These are phyloP conservation scores for Paracentrotus lividus DNA, from an alignment of 53 echinoderm and acorn worm genomes.

Conservation along the genomic window DNA sequence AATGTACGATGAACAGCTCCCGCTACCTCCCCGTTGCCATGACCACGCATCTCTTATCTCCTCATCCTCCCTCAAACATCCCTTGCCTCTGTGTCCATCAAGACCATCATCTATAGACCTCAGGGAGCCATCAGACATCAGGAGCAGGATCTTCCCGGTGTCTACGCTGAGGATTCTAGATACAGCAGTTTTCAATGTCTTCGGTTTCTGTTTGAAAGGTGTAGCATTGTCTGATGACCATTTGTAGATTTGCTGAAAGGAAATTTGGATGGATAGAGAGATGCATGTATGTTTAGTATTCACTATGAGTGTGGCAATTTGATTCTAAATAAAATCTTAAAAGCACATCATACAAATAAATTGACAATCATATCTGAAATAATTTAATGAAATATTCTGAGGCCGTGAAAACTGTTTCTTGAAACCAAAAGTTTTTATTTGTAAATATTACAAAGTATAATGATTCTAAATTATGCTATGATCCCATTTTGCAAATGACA, in stretches of 20 bases:
- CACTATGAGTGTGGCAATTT: not conserved
- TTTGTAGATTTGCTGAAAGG: slow-evolving; percentile 43
- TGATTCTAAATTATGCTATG: too few species aligned
- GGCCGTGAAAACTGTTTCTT: not conserved
- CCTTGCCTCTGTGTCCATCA: not conserved
- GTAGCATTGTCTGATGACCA: slow-evolving; percentile 27
- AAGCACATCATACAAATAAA: not conserved
- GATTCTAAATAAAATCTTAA: not conserved
- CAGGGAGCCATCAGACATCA: slow-evolving; percentile 43
- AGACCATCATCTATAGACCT: slow-evolving; percentile 12
- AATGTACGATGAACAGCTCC: not conserved
- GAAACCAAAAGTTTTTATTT: not conserved
- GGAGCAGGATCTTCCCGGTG: not conserved
- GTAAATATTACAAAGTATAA: too few species aligned
- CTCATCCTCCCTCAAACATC: slow-evolving; percentile 24
- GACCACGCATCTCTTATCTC: slow-evolving; percentile 54
- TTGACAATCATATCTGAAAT: not conserved
- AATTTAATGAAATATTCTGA: not conserved
- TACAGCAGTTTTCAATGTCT: slow-evolving; percentile 6
- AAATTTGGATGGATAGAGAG: not conserved
- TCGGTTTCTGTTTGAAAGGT: slow-evolving; percentile 45
- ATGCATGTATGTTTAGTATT: not conserved
- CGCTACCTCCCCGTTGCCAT: not conserved
- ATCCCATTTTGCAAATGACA: too few species aligned
- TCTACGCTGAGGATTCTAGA: not conserved